Evolutionary conservation across 2,113 vertebrate species (phyloP).

Genomic region (Axis porcinus): DNA sequence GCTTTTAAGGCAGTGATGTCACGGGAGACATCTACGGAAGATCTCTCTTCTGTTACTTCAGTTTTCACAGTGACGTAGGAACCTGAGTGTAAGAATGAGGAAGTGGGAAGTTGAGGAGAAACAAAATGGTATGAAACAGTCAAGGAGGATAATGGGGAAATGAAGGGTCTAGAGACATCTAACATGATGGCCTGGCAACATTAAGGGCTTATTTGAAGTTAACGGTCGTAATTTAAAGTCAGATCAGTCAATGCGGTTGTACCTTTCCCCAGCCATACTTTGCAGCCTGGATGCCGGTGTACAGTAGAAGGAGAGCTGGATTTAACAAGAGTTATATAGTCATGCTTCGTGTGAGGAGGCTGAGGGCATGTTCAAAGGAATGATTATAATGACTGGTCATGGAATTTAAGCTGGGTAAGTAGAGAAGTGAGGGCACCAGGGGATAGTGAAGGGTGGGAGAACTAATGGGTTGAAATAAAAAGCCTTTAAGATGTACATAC

Average conservation of each 20-base stretch:
- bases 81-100: background rate
- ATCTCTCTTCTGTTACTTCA: background rate
- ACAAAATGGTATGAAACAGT: background rate
- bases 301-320: background rate
- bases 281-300: background rate
- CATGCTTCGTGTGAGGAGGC: background rate
- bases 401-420: background rate
- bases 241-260: background rate
- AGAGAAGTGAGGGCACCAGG: background rate
- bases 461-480: background rate
- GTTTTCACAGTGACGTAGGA: background rate
- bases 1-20: background rate
- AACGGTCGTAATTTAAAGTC: background rate
- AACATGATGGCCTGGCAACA: background rate
- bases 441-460: background rate
- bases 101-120: background rate
- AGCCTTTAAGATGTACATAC: background rate
- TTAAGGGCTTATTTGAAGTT: background rate
- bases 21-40: background rate
- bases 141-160: background rate
- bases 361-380: background rate
- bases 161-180: background rate
- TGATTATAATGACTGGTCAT: background rate
- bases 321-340: background rate
- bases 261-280: background rate